Conservation (phyloP, 2,797 vertebrate species). For the Centropyge bicolor region DNA sequence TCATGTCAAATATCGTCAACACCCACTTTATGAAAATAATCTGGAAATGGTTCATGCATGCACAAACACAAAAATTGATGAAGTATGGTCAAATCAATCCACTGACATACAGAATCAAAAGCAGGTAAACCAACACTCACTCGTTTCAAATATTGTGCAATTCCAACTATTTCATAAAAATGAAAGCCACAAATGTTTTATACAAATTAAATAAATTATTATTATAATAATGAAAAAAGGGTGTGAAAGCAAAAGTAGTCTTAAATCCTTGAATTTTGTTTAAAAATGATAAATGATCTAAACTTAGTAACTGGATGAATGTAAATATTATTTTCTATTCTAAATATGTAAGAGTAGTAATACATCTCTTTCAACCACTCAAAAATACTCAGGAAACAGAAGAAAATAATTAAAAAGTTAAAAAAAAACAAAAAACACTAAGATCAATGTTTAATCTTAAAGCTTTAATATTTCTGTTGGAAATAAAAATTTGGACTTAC, state of each 20-base stretch:
- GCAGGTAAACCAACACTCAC: not conserved
- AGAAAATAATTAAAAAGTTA: not conserved
- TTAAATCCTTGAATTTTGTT: not conserved
- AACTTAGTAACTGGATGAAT: not conserved
- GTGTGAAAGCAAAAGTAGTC: not conserved
- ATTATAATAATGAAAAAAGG: not conserved
- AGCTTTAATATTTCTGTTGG: not conserved
- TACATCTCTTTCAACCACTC: not conserved
- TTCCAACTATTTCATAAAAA: not conserved
- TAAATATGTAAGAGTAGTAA: no score
- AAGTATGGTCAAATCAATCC: not conserved
- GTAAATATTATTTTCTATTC: not conserved
- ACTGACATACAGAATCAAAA: not conserved
- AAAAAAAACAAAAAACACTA: not conserved
- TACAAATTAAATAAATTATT: not conserved
- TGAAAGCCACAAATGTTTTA: not conserved
- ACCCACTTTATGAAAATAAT: slow-evolving; percentile 94
- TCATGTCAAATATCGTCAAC: slow-evolving; percentile 94
- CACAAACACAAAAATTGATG: not conserved
- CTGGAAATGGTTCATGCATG: slow-evolving; percentile 73
- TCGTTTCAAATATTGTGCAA: not conserved
- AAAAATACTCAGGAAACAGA: not conserved
- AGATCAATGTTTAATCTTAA: not conserved
- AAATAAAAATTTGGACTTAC: slow-evolving; percentile 78
- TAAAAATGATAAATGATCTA: not conserved